Evolutionary conservation across 2,888 invertebrate genomes (phyloP).

Genomic region (Apamea crenata): DNA sequence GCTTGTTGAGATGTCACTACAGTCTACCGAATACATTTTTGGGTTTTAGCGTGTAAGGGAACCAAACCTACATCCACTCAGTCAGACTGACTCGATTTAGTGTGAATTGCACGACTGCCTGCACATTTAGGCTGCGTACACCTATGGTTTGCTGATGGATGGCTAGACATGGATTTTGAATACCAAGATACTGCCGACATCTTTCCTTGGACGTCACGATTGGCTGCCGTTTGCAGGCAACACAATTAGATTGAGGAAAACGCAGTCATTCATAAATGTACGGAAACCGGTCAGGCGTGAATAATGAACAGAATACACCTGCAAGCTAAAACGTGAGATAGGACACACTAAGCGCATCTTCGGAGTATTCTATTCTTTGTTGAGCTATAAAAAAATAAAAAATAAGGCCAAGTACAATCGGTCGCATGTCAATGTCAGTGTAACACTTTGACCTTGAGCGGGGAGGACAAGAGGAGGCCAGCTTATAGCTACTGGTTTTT

Average conservation of each 20-base stretch:
- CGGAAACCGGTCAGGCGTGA: constrained; percentile 34
- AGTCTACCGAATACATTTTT: neutral
- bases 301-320: constrained; percentile 1
- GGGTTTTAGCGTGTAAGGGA: neutral
- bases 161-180: neutral
- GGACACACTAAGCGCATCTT: neutral
- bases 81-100: neutral
- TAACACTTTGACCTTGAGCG: neutral
- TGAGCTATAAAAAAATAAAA: neutral
- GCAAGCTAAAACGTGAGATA: neutral
- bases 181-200: neutral
- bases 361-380: neutral
- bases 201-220: neutral
- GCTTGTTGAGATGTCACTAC: neutral
- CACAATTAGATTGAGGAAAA: constrained; percentile 27
- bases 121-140: neutral
- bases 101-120: neutral
- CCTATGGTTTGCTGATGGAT: neutral
- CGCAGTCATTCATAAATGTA: constrained; percentile 21
- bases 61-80: neutral
- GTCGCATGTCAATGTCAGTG: neutral
- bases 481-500: neutral
- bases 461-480: neutral
- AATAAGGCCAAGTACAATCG: neutral
- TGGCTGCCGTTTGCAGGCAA: neutral